Percentiles rank a stretch among this genome's conserved stretches.
These are phyloP conservation scores for Lepidonotus clava DNA, from an alignment of 2,888 invertebrate species.

Conservation along the genomic window DNA sequence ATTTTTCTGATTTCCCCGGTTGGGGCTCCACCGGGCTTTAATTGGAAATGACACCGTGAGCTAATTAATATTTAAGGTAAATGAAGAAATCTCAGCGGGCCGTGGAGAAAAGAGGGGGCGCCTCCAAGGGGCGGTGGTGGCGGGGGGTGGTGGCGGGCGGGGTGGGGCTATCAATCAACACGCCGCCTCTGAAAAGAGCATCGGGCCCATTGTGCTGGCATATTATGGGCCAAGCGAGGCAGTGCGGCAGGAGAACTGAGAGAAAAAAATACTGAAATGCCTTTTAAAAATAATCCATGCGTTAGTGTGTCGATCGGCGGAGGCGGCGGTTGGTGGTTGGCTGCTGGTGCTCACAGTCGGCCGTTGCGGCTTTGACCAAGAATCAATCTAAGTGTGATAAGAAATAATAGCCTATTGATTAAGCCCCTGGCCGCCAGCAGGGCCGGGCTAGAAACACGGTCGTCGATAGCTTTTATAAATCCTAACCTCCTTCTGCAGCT, in stretches of 20 bases:
- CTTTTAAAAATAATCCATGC: constrained; percentile 41
- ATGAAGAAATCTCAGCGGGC: neutral
- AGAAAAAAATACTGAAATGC: neutral
- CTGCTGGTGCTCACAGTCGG: neutral
- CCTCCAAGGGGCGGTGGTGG: neutral
- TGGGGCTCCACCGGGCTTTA: neutral
- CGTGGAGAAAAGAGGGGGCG: neutral
- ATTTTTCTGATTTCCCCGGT: neutral
- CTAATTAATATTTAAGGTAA: constrained; percentile 46
- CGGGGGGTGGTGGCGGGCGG: neutral
- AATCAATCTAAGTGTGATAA: constrained; percentile 43
- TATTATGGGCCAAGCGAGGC: neutral
- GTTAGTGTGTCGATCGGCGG: neutral
- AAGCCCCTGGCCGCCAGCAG: constrained; percentile 1
- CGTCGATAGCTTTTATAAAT: constrained; percentile 13
- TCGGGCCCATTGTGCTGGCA: neutral
- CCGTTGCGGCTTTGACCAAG: neutral
- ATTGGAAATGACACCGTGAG: constrained; percentile 44
- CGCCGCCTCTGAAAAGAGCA: neutral
- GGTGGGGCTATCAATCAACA: neutral
- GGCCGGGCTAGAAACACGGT: constrained; percentile 1
- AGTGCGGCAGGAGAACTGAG: neutral
- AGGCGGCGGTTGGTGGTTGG: too few species aligned
- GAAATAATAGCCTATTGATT: constrained; percentile 40
- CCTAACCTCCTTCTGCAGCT: neutral